Conservation (phyloP, 1,140 invertebrate genomes). For the Melitaea cinxia region DNA sequence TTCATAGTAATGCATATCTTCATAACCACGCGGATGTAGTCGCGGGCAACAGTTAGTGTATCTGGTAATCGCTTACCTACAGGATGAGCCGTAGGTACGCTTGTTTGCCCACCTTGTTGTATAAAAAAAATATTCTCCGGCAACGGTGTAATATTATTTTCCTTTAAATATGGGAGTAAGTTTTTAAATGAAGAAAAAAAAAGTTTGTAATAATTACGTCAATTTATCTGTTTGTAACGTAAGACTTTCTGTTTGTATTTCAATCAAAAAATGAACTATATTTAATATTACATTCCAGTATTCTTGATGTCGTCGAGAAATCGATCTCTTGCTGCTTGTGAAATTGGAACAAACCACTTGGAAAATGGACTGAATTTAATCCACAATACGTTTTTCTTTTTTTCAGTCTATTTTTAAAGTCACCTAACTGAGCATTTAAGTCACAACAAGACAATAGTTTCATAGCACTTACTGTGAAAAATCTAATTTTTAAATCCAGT, state of each 20-base stretch:
- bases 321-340: slow-evolving; percentile 30
- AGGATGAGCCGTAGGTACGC: too few species aligned
- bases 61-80: too few species aligned
- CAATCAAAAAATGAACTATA: background rate
- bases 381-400: slow-evolving; percentile 24
- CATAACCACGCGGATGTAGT: too few species aligned
- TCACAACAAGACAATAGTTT: background rate
- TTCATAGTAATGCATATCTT: too few species aligned
- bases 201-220: background rate
- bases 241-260: background rate
- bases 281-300: background rate
- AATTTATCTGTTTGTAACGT: background rate
- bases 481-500: too few species aligned
- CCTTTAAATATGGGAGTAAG: too few species aligned
- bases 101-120: too few species aligned
- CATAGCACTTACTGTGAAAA: too few species aligned
- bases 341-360: slow-evolving; percentile 36
- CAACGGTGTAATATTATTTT: too few species aligned
- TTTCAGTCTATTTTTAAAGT: slow-evolving; percentile 14
- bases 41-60: too few species aligned
- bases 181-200: too few species aligned
- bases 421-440: background rate
- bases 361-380: slow-evolving; percentile 25
- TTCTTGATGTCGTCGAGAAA: slow-evolving; percentile 16
- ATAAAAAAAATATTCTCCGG: too few species aligned